Base-by-base conservation (phyloP, 2,797 vertebrate species). In the Jordanella pulchra region DNA sequence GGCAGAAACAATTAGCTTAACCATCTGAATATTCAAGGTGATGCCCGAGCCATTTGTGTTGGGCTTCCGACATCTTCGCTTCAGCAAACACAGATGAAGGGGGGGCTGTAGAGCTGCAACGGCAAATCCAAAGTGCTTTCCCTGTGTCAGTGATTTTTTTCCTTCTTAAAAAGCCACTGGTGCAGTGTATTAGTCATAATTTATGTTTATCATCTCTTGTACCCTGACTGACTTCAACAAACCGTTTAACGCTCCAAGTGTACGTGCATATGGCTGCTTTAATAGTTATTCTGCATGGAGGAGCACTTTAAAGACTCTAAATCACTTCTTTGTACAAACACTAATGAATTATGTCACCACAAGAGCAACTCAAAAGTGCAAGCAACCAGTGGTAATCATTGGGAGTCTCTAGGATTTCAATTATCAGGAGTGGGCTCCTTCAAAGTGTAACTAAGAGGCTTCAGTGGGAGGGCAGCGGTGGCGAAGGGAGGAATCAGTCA, bases 111-210 rank as follows among this genome's bases (percentile, higher is more conserved):
- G 94, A 93, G 91, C 94, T 93, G 94, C 91, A 81, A 92, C 88
- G 53, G 60, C 39, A 64, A 89, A 91, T 96, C 94, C 95, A 95
- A 94, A 96, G 95, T 96, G 95, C 94, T 96, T 97, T 97, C 95
- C 95, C 96, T 96, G 96, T 96, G 96, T 97, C 96, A 96, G 96
- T 96, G 94, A 95, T 96, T 96, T 97, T 69, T 96, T 96, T 96
- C 95, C 95, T 96, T 95, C 96, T 45, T 91, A 94, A 95, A 88
- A 97, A 97, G 96, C 95, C 96, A 97, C 94, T 95, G 96, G 95
- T 96, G 96, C 96, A 96, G 95, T 95, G 96, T 97, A 97, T 98
- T 98, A 98, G 95, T 95, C 95, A 95, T 97, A 97, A 98, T 97
- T 97, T 97, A 96, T 97, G 96, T 97, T 98, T 97, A 97, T 96